Evolutionary conservation across 2,797 vertebrate species (phyloP).

Genomic region (Chelonia mydas): DNA sequence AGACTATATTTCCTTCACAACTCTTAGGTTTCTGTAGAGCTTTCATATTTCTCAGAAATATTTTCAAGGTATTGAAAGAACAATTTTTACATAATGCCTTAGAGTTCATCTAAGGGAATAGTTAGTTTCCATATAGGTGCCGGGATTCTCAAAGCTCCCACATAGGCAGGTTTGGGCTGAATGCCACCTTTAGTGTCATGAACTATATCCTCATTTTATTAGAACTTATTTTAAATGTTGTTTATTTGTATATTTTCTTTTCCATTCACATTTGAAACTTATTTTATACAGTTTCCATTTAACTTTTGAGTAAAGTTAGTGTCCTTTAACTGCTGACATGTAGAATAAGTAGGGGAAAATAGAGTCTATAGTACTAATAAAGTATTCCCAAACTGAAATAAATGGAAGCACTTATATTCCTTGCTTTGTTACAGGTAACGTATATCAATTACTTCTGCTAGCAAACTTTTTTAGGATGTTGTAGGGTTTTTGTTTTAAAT

Average conservation of each 20-base stretch:
- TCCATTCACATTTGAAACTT: not conserved
- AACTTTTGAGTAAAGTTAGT: not conserved
- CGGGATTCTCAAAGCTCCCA: not conserved
- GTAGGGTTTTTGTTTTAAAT: not conserved
- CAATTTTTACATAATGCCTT: slow-evolving; percentile 22
- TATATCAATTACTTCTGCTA: not conserved
- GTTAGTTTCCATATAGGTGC: slow-evolving; percentile 22
- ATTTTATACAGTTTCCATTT: not conserved
- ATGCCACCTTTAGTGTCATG: not conserved
- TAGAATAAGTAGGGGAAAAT: not conserved
- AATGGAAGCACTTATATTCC: rapidly evolving
- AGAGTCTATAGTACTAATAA: not conserved
- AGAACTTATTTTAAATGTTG: not conserved
- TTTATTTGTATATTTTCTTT: not conserved
- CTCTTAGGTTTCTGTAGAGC: slow-evolving; percentile 38
- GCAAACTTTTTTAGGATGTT: not conserved
- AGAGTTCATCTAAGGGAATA: slow-evolving; percentile 39
- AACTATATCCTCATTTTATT: not conserved
- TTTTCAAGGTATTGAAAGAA: slow-evolving; percentile 53
- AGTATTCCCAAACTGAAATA: not conserved
- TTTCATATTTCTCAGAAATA: slow-evolving; percentile 58
- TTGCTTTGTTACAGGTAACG: not conserved
- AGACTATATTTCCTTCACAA: slow-evolving; percentile 47
- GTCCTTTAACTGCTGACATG: not conserved
- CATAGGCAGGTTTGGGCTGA: not conserved